Conservation (phyloP, 1,140 invertebrate genomes). For the Ceratosolen fusciceps region DNA sequence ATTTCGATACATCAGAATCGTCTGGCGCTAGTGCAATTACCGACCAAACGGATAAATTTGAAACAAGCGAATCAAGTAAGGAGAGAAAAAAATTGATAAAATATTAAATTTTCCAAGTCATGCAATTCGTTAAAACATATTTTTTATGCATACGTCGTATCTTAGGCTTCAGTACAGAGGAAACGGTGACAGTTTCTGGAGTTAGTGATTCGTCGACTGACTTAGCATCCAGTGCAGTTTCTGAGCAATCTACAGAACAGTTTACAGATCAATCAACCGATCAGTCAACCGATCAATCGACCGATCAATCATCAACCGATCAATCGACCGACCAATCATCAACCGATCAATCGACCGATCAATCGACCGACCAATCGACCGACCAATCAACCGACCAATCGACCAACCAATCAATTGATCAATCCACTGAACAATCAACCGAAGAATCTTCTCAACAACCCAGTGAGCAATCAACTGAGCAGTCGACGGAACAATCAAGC, state of each 20-base stretch:
- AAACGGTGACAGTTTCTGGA: slow-evolving; percentile 44
- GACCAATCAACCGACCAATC: neutral
- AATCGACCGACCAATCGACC: slow-evolving; percentile 1
- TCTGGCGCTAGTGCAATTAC: slow-evolving; percentile 31
- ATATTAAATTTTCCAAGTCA: slow-evolving; percentile 27
- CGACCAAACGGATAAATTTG: slow-evolving; percentile 42
- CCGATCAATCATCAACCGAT: neutral
- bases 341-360: slow-evolving; percentile 26
- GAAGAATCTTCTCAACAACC: slow-evolving; percentile 6
- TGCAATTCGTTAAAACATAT: neutral
- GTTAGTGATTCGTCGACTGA: slow-evolving; percentile 30
- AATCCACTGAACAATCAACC: slow-evolving; percentile 12
- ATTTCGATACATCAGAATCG: slow-evolving; percentile 33
- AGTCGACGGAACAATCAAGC: slow-evolving; percentile 7
- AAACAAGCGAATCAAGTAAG: slow-evolving; percentile 29
- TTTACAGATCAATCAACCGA: neutral
- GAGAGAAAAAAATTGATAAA: slow-evolving; percentile 51
- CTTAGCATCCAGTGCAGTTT: neutral
- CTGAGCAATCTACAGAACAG: slow-evolving; percentile 4
- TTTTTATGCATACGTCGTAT: neutral
- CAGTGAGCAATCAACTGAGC: slow-evolving; percentile 20
- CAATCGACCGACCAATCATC: slow-evolving; percentile 15
- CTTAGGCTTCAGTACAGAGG: slow-evolving; percentile 24
- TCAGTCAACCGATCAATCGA: neutral
- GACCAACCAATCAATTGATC: slow-evolving; percentile 1